Percentiles rank a stretch among this genome's conserved stretches.
These are phyloP conservation scores for Polyploca ridens DNA, from an alignment of 2,888 invertebrate genomes.

Conservation along the genomic window DNA sequence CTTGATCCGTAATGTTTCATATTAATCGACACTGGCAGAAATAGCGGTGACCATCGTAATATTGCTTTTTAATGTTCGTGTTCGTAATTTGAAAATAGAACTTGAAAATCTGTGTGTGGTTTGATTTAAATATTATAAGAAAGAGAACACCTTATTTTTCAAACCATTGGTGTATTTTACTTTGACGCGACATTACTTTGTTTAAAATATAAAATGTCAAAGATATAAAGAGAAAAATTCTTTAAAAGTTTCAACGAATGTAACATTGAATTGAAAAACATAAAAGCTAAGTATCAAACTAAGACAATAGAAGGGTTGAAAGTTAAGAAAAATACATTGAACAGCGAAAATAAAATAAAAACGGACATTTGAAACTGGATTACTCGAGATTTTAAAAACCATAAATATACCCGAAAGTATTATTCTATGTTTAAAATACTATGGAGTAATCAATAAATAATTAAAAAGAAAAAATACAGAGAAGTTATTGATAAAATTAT, in stretches of 20 bases:
- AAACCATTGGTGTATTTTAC: not conserved
- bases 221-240: not conserved
- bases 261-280: not conserved
- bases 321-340: not conserved
- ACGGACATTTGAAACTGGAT: not conserved
- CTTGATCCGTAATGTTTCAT: not conserved
- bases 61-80: not conserved
- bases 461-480: no score
- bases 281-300: constrained; percentile 4
- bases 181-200: not conserved
- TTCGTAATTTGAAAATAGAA: not conserved
- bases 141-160: not conserved
- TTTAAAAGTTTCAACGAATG: not conserved
- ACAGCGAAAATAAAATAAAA: not conserved
- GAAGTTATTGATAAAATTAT: no score
- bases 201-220: not conserved
- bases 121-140: not conserved
- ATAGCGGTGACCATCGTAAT: not conserved
- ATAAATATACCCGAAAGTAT: no score
- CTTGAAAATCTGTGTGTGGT: no score
- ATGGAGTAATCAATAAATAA: no score
- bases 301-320: not conserved
- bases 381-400: no score
- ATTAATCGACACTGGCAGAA: not conserved
- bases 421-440: no score